Evolutionary conservation across 2,113 vertebrate genomes (phyloP).

Genomic region (Tychaedon coryphoeus): DNA sequence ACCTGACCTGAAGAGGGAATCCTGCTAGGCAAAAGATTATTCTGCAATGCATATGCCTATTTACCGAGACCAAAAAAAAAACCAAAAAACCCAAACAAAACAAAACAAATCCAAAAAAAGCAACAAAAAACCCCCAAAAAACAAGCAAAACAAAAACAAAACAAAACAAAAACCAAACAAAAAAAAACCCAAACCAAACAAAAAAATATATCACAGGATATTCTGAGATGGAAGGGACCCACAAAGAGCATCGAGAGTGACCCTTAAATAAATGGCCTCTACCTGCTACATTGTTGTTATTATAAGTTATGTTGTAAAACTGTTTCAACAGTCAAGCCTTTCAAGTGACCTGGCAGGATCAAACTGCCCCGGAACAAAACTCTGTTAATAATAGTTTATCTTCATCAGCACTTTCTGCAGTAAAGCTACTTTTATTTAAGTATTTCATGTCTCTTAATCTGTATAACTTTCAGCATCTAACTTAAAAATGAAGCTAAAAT

Average conservation of each 20-base stretch:
- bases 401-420: background rate
- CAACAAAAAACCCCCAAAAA: too few species aligned
- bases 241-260: rapidly evolving
- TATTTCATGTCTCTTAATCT: background rate
- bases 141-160: too few species aligned
- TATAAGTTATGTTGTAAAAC: background rate
- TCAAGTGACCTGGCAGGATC: background rate
- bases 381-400: background rate
- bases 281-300: background rate
- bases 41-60: background rate
- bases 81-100: background rate
- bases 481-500: background rate
- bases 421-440: background rate
- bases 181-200: background rate
- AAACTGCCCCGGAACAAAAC: background rate
- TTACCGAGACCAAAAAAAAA: background rate
- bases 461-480: background rate
- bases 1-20: background rate
- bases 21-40: background rate
- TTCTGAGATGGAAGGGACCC: background rate
- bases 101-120: background rate
- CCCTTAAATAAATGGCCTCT: rapidly evolving
- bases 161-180: too few species aligned
- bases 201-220: background rate
- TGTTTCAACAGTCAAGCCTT: background rate